phyloP scores from a whole-genome alignment of 2,113 vertebrate genomes.

The Dolichallabes microphthalmus region DNA sequence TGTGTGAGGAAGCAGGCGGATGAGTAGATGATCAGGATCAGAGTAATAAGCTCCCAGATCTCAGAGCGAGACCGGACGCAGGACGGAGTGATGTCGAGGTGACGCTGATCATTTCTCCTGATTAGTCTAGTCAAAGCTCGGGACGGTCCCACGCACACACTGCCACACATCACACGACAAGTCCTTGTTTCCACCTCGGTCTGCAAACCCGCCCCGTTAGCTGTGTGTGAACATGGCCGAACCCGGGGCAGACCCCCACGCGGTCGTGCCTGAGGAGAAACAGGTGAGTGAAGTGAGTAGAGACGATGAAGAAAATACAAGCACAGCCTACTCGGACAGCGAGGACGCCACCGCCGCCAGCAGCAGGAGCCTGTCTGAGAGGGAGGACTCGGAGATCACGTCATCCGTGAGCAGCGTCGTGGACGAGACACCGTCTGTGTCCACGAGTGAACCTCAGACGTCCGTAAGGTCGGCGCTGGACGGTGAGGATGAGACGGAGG shows the following conservation, averaged over 20 bases:
- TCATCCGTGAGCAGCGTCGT: constrained; percentile 62
- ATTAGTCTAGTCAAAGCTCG: neutral
- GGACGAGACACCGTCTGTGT: constrained; percentile 61
- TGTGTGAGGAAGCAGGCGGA: neutral
- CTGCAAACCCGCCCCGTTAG: neutral
- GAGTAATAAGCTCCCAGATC: too few relatives aligned
- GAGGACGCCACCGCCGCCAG: neutral
- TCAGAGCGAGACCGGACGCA: neutral
- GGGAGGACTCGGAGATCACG: constrained; percentile 55
- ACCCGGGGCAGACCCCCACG: neutral
- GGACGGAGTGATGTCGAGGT: neutral
- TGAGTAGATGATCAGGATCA: neutral
- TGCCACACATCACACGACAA: constrained; percentile 1
- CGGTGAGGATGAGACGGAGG: constrained; percentile 13
- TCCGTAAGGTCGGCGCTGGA: constrained; percentile 56
- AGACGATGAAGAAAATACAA: neutral
- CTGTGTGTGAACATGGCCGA: neutral
- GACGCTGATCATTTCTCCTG: neutral
- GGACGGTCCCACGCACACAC: neutral
- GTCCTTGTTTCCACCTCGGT: neutral
- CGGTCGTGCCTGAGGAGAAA: neutral
- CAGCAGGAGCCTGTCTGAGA: constrained; percentile 47
- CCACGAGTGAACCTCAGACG: constrained; percentile 59
- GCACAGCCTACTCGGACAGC: neutral
- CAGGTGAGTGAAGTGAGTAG: neutral